phyloP scores from a whole-genome alignment of 1,140 invertebrate species.

The Apocrypta bakeri region DNA sequence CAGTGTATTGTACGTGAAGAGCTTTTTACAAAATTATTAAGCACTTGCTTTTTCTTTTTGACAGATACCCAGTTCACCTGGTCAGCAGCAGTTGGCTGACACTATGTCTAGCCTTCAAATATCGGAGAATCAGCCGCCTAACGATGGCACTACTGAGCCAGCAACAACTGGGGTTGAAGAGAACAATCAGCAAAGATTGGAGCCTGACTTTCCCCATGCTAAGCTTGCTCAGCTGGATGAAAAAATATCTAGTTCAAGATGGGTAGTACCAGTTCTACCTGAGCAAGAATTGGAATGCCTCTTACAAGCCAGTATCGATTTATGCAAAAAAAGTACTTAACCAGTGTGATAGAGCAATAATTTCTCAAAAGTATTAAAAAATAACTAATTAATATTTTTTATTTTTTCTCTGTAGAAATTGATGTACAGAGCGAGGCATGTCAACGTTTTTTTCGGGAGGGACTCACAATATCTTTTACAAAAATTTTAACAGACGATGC shows the following conservation, averaged over 20 bases:
- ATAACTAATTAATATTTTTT: too few species aligned
- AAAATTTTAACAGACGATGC: conserved; percentile 99
- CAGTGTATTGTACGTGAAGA: background rate
- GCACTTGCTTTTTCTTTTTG: background rate
- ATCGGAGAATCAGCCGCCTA: conserved; percentile 68
- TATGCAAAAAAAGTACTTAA: conserved; percentile 88
- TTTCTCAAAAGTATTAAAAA: too few species aligned
- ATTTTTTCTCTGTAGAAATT: conserved; percentile 77
- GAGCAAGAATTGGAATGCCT: conserved; percentile 96
- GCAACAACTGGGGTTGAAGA: conserved; percentile 64
- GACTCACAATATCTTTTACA: conserved; percentile 95
- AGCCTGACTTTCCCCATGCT: conserved; percentile 88
- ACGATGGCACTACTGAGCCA: conserved; percentile 64
- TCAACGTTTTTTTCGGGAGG: conserved; percentile 96
- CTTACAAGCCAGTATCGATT: conserved; percentile 90
- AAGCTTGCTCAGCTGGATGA: conserved; percentile 93
- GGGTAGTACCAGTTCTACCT: conserved; percentile 97
- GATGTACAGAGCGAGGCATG: conserved; percentile 93
- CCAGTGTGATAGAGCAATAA: too few species aligned
- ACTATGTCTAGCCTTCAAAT: conserved; percentile 71
- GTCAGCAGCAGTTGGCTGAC: conserved; percentile 71
- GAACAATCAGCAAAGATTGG: conserved; percentile 71
- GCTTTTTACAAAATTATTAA: background rate
- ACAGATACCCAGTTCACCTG: conserved; percentile 72
- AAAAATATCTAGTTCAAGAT: conserved; percentile 94